Evolutionary conservation across 2,113 vertebrate genomes (phyloP).

Genomic region (Campylomormyrus numenius): DNA sequence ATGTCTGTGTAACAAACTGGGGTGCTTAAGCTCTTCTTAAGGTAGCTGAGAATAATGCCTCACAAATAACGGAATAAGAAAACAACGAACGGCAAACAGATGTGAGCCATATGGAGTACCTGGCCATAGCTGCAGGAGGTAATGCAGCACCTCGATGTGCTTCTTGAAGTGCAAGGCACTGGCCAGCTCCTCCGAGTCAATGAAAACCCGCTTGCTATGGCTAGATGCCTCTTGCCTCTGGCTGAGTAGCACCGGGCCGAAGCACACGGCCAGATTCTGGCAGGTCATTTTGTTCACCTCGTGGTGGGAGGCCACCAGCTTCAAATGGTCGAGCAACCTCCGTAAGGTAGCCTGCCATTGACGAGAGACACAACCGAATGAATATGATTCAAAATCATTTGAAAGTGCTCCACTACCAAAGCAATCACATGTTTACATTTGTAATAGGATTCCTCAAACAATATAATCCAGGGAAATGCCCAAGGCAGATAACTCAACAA

Average conservation of each 20-base stretch:
- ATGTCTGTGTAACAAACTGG: not conserved
- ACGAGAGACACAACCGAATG: not conserved
- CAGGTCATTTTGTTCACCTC: constrained; percentile 97
- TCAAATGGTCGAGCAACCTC: constrained; percentile 90
- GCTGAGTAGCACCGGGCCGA: constrained; percentile 89
- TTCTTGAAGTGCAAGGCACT: constrained; percentile 97
- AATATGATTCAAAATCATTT: not conserved
- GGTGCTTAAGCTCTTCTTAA: not conserved
- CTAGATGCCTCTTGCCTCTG: constrained; percentile 83
- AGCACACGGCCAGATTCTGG: constrained; percentile 96
- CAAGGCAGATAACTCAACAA: constrained; percentile 18
- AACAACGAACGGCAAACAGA: not conserved
- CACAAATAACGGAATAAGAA: not conserved
- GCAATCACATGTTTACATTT: not conserved
- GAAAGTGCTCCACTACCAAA: not conserved
- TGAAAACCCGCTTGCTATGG: constrained; percentile 88
- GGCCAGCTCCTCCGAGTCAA: constrained; percentile 91
- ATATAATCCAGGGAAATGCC: constrained; percentile 5
- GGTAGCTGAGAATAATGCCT: not conserved
- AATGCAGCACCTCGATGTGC: constrained; percentile 97
- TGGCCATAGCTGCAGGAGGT: constrained; percentile 96
- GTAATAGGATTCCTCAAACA: not conserved
- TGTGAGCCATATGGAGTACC: constrained; percentile 53
- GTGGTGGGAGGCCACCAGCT: constrained; percentile 86
- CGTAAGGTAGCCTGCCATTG: constrained; percentile 73